phyloP scores from a whole-genome alignment of 2,797 vertebrate species.

The Myotis myotis region DNA sequence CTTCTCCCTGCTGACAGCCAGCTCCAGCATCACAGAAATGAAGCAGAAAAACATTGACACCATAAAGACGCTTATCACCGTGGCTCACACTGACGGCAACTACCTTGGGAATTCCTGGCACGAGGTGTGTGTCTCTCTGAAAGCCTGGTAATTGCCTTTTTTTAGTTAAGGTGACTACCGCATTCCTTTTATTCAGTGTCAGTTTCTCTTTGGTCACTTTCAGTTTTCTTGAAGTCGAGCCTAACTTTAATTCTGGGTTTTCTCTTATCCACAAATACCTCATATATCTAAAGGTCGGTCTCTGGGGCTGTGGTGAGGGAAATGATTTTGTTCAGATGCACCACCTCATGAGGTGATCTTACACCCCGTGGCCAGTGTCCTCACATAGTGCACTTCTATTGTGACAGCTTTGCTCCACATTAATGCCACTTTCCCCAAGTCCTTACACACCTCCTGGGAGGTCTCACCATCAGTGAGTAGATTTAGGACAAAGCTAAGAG shows the following conservation, averaged over 20 bases:
- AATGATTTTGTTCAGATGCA: neutral
- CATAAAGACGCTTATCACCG: constrained; percentile 99
- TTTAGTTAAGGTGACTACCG: neutral
- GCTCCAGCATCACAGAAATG: constrained; percentile 99
- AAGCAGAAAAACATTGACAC: constrained; percentile 99
- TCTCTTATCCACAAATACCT: neutral
- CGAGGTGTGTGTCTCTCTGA: constrained; percentile 86
- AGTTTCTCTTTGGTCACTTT: neutral
- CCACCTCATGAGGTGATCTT: neutral
- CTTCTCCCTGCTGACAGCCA: constrained; percentile 97
- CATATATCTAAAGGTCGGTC: neutral
- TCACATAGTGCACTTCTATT: accelerated
- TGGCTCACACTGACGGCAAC: constrained; percentile 98
- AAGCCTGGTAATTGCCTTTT: neutral
- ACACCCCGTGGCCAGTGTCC: neutral
- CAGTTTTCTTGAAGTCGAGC: neutral
- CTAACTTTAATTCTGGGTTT: neutral
- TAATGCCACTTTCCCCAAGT: neutral
- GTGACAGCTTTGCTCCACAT: neutral
- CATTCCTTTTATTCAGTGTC: neutral
- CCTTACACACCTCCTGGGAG: neutral
- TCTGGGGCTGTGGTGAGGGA: neutral
- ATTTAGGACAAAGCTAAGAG: neutral
- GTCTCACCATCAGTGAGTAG: neutral
- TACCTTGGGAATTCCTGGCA: constrained; percentile 99